Conservation (phyloP, 2,113 vertebrate species). For the Planiliza haematocheilus region DNA sequence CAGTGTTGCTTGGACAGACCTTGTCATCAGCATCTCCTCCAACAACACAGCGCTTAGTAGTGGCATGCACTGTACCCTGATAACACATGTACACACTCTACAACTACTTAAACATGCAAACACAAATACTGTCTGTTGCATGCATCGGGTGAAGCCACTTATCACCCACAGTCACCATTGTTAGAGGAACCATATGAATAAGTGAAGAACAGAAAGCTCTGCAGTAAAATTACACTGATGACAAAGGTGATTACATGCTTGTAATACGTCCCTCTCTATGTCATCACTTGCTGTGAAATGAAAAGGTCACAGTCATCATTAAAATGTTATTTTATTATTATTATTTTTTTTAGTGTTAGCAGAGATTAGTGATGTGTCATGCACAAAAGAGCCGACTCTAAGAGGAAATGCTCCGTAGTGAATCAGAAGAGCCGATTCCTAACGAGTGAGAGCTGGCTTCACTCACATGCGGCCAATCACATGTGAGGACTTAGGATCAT, state of each 20-base stretch:
- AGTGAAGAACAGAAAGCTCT: background rate
- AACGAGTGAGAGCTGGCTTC: too few relatives aligned
- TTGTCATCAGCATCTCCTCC: conserved; percentile 1
- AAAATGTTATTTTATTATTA: too few relatives aligned
- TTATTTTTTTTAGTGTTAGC: too few relatives aligned
- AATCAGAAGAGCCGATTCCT: too few relatives aligned
- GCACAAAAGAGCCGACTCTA: too few relatives aligned
- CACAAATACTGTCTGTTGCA: background rate
- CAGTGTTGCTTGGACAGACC: background rate
- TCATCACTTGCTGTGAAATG: conserved; percentile 56
- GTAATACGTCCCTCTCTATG: conserved; percentile 1
- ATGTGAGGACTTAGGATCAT: too few relatives aligned
- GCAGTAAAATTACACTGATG: conserved; percentile 32
- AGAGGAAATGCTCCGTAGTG: too few relatives aligned
- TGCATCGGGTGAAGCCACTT: conserved; percentile 5
- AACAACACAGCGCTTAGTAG: background rate
- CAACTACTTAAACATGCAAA: background rate
- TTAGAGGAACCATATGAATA: background rate
- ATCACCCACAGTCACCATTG: background rate
- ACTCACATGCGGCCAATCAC: too few relatives aligned
- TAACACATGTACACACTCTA: background rate
- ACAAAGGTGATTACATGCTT: conserved; percentile 56
- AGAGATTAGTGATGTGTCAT: too few relatives aligned
- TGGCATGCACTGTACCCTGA: background rate
- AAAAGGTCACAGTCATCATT: too few relatives aligned